Percentiles rank a stretch among this genome's conserved stretches.
Conservation (phyloP, 2,888 invertebrate species). For the Agrochola macilenta region DNA sequence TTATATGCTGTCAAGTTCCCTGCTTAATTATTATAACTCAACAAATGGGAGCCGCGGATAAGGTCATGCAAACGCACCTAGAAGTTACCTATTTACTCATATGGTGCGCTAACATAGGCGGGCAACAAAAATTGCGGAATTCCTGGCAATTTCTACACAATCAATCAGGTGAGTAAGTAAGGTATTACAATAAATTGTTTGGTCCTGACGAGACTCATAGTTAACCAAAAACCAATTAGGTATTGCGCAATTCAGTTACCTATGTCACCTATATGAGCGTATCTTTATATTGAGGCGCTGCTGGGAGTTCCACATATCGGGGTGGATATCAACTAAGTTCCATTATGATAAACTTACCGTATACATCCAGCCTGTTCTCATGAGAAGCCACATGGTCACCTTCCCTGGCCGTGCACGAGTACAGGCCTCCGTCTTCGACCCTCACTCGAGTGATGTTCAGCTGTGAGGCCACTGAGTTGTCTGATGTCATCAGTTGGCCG, state of each 20-base stretch:
- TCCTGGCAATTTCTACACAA: no score
- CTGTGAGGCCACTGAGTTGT: slow-evolving; percentile 85
- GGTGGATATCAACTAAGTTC: background rate
- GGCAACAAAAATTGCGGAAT: no score
- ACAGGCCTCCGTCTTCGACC: slow-evolving; percentile 91
- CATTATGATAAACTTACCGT: slow-evolving; percentile 79
- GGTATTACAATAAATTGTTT: no score
- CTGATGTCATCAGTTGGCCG: slow-evolving; percentile 87
- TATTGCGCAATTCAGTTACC: background rate
- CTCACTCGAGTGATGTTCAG: slow-evolving; percentile 90
- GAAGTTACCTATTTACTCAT: background rate
- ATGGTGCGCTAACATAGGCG: no score
- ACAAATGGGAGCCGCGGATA: no score
- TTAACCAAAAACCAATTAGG: background rate
- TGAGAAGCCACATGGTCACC: slow-evolving; percentile 81
- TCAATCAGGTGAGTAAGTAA: no score
- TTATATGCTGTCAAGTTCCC: background rate
- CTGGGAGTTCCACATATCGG: no score
- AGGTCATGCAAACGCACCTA: background rate
- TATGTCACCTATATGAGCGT: background rate
- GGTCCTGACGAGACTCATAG: background rate
- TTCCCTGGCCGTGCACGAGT: slow-evolving; percentile 90
- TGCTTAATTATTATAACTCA: no score
- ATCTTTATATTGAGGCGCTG: background rate
- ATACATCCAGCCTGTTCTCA: slow-evolving; percentile 89